Percentiles rank a stretch among this genome's conserved stretches.
These are phyloP conservation scores for Probosciger aterrimus DNA, from an alignment of 2,113 vertebrate genomes.

Conservation along the genomic window DNA sequence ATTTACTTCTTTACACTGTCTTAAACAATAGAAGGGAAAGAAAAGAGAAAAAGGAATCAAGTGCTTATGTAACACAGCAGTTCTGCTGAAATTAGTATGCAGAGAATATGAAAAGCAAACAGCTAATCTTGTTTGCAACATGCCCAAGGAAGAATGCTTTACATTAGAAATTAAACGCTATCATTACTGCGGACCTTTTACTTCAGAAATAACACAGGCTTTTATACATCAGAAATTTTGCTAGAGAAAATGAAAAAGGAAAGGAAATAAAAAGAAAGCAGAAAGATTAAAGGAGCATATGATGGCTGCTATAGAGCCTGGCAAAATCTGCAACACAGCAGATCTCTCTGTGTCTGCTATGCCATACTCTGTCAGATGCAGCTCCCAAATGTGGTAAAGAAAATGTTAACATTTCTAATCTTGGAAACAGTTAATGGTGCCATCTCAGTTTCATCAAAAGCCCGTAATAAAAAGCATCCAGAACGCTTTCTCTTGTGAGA, in stretches of 20 bases:
- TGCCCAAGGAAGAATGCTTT: not conserved
- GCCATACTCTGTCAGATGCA: slow-evolving; percentile 28
- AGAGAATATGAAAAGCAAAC: not conserved
- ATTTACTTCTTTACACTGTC: not conserved
- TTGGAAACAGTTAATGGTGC: slow-evolving; percentile 19
- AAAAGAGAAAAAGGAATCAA: not conserved
- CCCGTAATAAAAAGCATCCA: slow-evolving; percentile 9
- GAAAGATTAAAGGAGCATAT: slow-evolving; percentile 6
- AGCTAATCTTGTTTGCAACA: slow-evolving; percentile 15
- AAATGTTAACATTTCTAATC: slow-evolving; percentile 49
- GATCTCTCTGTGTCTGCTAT: not conserved
- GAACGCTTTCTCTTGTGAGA: not conserved
- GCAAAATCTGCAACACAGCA: slow-evolving; percentile 38
- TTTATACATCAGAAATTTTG: not conserved
- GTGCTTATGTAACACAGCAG: not conserved
- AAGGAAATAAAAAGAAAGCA: not conserved
- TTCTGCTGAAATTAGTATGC: slow-evolving; percentile 30
- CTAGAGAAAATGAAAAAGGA: not conserved
- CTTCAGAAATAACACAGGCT: slow-evolving; percentile 5
- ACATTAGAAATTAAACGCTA: slow-evolving; percentile 28
- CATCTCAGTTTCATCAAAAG: slow-evolving; percentile 38
- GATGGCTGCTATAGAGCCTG: not conserved
- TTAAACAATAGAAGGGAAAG: not conserved
- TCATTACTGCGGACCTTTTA: slow-evolving; percentile 13
- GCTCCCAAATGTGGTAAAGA: not conserved